These are phyloP conservation scores for Stenodera caucasica DNA, from an alignment of 2,888 invertebrate genomes.

Conservation along the genomic window DNA sequence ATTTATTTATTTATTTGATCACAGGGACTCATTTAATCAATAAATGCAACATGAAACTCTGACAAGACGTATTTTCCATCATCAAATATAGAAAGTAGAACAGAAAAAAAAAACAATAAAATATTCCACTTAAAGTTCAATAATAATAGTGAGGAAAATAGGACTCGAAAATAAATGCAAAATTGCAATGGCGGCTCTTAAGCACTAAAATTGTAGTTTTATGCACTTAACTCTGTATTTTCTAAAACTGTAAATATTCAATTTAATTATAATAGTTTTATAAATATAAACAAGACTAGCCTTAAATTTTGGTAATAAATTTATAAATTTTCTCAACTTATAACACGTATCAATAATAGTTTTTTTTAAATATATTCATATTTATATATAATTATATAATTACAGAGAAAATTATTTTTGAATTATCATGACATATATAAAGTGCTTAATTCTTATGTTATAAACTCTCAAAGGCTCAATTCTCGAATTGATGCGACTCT, in stretches of 20 bases:
- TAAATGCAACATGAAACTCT: slow-evolving; percentile 30
- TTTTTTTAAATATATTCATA: background rate
- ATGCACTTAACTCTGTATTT: slow-evolving; percentile 19
- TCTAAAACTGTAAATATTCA: slow-evolving; percentile 16
- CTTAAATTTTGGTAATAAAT: slow-evolving; percentile 28
- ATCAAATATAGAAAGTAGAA: slow-evolving; percentile 1
- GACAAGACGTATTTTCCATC: slow-evolving; percentile 12
- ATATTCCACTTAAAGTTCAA: slow-evolving; percentile 12
- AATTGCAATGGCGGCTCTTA: slow-evolving; percentile 16
- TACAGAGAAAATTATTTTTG: too few relatives aligned
- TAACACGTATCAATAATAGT: slow-evolving; percentile 9
- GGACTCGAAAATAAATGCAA: slow-evolving; percentile 24
- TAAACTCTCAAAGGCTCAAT: background rate
- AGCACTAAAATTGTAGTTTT: slow-evolving; percentile 20
- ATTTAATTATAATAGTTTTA: slow-evolving; percentile 16
- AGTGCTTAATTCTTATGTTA: slow-evolving; percentile 12
- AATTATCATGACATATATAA: slow-evolving; percentile 10
- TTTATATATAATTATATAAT: background rate
- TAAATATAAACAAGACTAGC: slow-evolving; percentile 26
- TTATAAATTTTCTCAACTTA: slow-evolving; percentile 13
- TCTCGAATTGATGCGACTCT: background rate
- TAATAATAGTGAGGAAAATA: slow-evolving; percentile 10
- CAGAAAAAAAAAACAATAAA: slow-evolving; percentile 15
- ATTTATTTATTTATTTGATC: slow-evolving; percentile 36
- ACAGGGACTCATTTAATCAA: slow-evolving; percentile 50